Conservation (phyloP, 1,140 invertebrate species). For the Drosophila santomea region DNA sequence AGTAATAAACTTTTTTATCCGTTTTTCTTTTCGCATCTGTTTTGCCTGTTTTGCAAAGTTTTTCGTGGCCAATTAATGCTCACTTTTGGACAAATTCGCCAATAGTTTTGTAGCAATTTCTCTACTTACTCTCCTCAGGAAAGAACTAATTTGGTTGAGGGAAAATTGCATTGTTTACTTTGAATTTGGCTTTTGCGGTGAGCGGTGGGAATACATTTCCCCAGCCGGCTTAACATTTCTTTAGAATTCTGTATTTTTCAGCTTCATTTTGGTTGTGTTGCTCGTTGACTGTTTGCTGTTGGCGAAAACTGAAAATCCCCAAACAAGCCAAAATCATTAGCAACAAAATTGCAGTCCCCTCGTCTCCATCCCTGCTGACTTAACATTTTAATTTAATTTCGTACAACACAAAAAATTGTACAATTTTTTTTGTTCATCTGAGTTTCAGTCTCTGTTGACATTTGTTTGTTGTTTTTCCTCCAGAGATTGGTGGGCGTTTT, state of each 20-base stretch:
- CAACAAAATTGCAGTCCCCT: slow-evolving; percentile 68
- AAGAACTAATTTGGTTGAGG: slow-evolving; percentile 68
- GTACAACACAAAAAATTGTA: slow-evolving; percentile 41
- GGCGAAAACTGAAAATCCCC: slow-evolving; percentile 64
- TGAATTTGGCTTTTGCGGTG: slow-evolving; percentile 26
- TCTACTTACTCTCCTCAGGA: slow-evolving; percentile 16
- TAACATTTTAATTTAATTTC: slow-evolving; percentile 83
- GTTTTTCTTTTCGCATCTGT: not conserved
- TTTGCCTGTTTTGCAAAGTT: not conserved
- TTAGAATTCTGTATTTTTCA: slow-evolving; percentile 58
- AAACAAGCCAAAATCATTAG: slow-evolving; percentile 82
- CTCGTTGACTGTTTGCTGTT: slow-evolving; percentile 36
- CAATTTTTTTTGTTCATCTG: slow-evolving; percentile 23
- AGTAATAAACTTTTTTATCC: slow-evolving; percentile 2
- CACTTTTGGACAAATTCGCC: slow-evolving; percentile 56
- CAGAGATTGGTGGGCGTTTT: slow-evolving; percentile 37
- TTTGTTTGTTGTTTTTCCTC: slow-evolving; percentile 48
- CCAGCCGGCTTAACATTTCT: slow-evolving; percentile 63
- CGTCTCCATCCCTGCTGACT: slow-evolving; percentile 14
- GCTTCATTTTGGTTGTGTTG: slow-evolving; percentile 11
- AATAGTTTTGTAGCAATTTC: slow-evolving; percentile 47
- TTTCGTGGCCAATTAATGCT: slow-evolving; percentile 63
- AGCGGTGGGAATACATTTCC: slow-evolving; percentile 48
- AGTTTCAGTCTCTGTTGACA: slow-evolving; percentile 42
- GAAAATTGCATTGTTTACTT: slow-evolving; percentile 73